Evolutionary conservation across 2,888 invertebrate species (phyloP), one percentile per base, ranked within the genome.

Genomic region (Phyllotreta striolata): DNA sequence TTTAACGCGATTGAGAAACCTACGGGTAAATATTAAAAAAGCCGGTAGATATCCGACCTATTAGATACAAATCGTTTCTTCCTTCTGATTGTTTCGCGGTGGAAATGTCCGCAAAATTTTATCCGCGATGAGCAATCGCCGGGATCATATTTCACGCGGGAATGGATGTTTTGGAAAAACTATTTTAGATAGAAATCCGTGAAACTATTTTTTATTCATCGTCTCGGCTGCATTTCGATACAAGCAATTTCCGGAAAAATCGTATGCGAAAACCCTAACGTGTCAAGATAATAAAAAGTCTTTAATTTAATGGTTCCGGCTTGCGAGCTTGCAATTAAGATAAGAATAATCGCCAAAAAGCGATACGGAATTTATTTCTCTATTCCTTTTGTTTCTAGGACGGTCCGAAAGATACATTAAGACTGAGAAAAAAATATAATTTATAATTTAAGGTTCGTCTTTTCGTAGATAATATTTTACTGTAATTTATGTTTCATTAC

Each of bases 281-380:
- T 73, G 73, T 71, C 73, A 68, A 70, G 73, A 70, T 73, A 73
- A 75, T 74, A 75, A 70, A 66, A 66, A 70, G 74, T 73, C 75
- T 73, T 73, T 76, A 75, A 77, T 77, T 77, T 76, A 75, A 71
- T 69, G 69, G 62, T 69, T 70, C 69, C 68, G 72, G 69, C 69
- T 71, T 44, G 49, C 10, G 61, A 55, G 78, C 72, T 74, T 70
- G 68, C 75, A 75, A 76, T 76, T 76, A 76, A 76, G 76, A 76
- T 76, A 76, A 76, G 72, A 69, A 69, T 71, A 69, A 72, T 73
- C 72, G 69, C 65, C 65, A 66, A 71, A 73, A 71, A 65, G 70
- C 65, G 55, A 56, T 47, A 55, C 52, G 9, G 56, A 69, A 74
- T 74, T 73, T 73, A 74, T 69, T 63, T 69, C 62, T 63, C 61